A percentile compares a stretch with the other conserved stretches of the same genome.
These are phyloP conservation scores for Pogonocherus hispidulus DNA, from an alignment of 2,888 invertebrate genomes.

Conservation along the genomic window DNA sequence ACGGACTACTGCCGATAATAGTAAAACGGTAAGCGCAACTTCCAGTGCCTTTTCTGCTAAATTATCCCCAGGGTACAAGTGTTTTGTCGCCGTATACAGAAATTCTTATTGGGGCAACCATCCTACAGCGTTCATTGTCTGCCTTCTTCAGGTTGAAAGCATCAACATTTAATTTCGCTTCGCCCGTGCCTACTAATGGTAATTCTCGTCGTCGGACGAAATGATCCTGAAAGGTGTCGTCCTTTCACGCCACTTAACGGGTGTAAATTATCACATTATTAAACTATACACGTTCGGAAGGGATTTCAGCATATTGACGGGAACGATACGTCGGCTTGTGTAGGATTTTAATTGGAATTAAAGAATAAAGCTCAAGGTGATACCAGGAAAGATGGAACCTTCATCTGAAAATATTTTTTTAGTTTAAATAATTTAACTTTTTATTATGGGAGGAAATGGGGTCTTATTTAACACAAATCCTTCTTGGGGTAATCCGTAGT, in stretches of 20 bases:
- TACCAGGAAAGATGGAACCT: no score
- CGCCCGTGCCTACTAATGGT: slow-evolving; percentile 5
- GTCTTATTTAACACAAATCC: no score
- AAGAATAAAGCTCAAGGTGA: no score
- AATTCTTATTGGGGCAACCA: neutral
- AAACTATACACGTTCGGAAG: neutral
- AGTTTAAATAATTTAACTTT: no score
- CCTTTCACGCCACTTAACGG: slow-evolving; percentile 5
- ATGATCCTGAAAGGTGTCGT: slow-evolving; percentile 16
- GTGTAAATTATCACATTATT: slow-evolving; percentile 11
- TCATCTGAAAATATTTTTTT: no score
- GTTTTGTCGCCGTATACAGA: slow-evolving; percentile 6
- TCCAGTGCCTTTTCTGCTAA: neutral
- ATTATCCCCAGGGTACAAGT: slow-evolving; percentile 6
- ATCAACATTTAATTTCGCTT: slow-evolving; percentile 12
- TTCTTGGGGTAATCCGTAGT: no score
- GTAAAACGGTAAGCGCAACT: neutral
- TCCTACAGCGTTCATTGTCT: neutral
- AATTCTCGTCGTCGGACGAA: slow-evolving; percentile 2
- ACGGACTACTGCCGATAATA: neutral
- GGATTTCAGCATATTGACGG: slow-evolving; percentile 1
- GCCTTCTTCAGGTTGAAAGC: neutral
- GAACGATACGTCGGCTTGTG: no score
- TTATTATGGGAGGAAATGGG: no score
- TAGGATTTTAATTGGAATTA: no score